Conservation (phyloP, 2,888 invertebrate genomes). For the Adelognathus sp. region DNA sequence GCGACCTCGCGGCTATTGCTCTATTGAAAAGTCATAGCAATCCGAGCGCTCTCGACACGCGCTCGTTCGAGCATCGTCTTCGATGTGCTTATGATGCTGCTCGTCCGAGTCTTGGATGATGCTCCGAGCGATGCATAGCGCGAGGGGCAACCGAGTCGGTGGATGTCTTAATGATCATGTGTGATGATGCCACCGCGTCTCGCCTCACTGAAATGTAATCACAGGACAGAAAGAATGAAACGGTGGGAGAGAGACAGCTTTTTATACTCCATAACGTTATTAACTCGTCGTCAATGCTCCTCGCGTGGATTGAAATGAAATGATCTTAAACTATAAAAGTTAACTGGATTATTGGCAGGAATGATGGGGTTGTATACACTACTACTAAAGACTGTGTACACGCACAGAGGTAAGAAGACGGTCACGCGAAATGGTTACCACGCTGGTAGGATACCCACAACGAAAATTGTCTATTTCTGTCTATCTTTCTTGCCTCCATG, state of each 20-base stretch:
- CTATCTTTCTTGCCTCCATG: not conserved
- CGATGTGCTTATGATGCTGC: constrained; percentile 27
- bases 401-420: not conserved
- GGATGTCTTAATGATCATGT: constrained; percentile 53
- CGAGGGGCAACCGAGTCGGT: constrained; percentile 24
- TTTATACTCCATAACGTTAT: constrained; percentile 46
- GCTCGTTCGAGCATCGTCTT: constrained; percentile 19
- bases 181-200: constrained; percentile 30
- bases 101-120: constrained; percentile 16
- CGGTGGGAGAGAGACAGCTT: constrained; percentile 18
- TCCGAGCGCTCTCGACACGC: constrained; percentile 13
- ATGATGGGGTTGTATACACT: not conserved
- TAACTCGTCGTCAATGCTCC: constrained; percentile 51
- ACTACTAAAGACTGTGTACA: not conserved
- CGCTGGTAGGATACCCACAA: not conserved
- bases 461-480: not conserved
- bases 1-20: constrained; percentile 45
- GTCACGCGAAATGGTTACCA: not conserved
- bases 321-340: constrained; percentile 3
- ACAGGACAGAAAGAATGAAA: constrained; percentile 4
- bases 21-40: constrained; percentile 54
- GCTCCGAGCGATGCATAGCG: constrained; percentile 33
- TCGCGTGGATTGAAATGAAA: constrained; percentile 38
- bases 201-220: not conserved
- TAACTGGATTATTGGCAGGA: constrained; percentile 19